phyloP scores from a whole-genome alignment of 2,797 vertebrate species.

The Tapera naevia region DNA sequence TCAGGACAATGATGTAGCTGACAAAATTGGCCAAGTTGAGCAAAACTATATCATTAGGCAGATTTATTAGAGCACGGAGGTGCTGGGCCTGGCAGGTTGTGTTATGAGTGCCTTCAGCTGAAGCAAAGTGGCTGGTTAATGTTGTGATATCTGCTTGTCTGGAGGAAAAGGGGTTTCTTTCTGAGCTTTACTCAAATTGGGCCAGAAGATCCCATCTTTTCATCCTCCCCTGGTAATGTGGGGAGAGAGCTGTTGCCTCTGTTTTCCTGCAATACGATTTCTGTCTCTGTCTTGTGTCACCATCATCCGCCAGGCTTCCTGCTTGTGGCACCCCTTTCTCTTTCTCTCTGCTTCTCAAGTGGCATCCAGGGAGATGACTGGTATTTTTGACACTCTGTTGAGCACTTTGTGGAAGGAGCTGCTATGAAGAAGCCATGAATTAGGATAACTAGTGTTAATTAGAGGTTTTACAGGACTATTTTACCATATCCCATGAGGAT shows the following conservation, averaged over 20 bases:
- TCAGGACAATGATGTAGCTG: background rate
- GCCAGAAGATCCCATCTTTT: background rate
- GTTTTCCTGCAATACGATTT: background rate
- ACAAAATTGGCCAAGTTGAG: background rate
- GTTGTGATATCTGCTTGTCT: background rate
- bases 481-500: background rate
- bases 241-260: background rate
- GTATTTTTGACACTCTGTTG: slow-evolving; percentile 54
- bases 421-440: slow-evolving; percentile 19
- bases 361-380: slow-evolving; percentile 37
- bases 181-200: background rate
- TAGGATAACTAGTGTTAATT: slow-evolving; percentile 61
- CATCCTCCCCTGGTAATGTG: background rate
- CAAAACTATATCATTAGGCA: background rate
- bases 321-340: background rate
- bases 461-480: slow-evolving; percentile 22
- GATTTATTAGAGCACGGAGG: background rate
- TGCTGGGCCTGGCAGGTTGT: background rate
- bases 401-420: slow-evolving; percentile 10
- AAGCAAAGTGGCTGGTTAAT: background rate
- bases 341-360: slow-evolving; percentile 7
- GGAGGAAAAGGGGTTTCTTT: background rate
- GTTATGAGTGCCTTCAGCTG: background rate
- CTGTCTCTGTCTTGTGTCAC: background rate
- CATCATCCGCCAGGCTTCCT: background rate